These are phyloP conservation scores for Bucco capensis DNA, from an alignment of 2,113 vertebrate species.

Conservation along the genomic window DNA sequence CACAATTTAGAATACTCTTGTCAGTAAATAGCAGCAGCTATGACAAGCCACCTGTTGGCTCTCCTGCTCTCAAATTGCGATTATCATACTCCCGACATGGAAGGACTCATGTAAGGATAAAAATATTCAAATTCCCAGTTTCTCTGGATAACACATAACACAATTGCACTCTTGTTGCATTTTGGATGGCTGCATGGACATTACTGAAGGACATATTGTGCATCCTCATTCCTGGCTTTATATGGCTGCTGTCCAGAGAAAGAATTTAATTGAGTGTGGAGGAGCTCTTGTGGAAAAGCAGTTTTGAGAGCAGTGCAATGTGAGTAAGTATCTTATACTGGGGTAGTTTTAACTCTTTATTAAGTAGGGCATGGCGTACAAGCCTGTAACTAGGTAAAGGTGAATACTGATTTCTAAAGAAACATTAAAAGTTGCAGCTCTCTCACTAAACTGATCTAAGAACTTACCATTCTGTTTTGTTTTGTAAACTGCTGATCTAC, in stretches of 20 bases:
- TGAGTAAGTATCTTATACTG: not conserved
- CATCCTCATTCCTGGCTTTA: not conserved
- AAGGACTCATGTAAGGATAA: not conserved
- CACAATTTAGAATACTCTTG: not conserved
- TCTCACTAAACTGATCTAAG: not conserved
- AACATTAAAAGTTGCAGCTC: not conserved
- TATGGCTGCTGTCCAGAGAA: not conserved
- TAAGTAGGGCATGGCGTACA: not conserved
- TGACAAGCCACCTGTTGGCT: not conserved
- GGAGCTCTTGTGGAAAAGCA: not conserved
- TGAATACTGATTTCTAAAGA: not conserved
- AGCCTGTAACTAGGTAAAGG: not conserved
- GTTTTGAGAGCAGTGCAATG: not conserved
- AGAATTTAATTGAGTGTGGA: not conserved
- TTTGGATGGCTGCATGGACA: not conserved
- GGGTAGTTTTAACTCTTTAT: not conserved
- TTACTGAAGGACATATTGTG: fast-evolving
- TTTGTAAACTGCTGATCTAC: not conserved
- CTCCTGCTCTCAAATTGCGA: not conserved
- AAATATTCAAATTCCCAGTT: not conserved
- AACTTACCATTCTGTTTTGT: not conserved
- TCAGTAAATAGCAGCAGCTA: not conserved
- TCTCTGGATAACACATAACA: not conserved
- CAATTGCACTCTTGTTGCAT: not conserved
- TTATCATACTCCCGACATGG: not conserved